Conservation (phyloP, 2,888 invertebrate genomes). For the Crocallis elinguaria region DNA sequence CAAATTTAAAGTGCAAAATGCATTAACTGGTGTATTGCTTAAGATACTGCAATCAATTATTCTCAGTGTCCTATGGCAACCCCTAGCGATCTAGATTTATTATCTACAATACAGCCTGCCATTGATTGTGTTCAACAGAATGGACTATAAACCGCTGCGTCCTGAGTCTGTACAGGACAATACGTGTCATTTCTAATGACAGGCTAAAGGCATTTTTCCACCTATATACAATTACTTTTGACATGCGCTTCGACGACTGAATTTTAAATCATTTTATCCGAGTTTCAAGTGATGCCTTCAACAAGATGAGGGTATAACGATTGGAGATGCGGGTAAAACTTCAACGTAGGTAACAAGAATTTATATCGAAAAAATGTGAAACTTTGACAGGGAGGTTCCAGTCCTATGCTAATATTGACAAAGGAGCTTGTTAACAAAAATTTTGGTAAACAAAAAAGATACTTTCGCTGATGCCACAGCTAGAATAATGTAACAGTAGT, state of each 20-base stretch:
- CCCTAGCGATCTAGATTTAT: conserved; percentile 17
- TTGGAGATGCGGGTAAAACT: not conserved
- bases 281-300: not conserved
- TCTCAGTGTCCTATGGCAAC: not conserved
- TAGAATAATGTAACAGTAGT: conserved; percentile 56
- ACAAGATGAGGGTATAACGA: conserved; percentile 22
- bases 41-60: not conserved
- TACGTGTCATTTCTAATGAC: conserved; percentile 54
- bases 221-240: conserved; percentile 47
- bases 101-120: conserved; percentile 2
- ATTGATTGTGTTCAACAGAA: conserved; percentile 23
- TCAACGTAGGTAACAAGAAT: not conserved
- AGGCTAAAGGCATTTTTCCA: conserved; percentile 51
- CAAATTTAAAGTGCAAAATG: too few relatives aligned
- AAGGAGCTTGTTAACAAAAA: conserved; percentile 51
- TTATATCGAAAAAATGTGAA: conserved; percentile 7
- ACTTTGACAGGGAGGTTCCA: conserved; percentile 15
- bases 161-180: conserved; percentile 42
- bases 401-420: conserved; percentile 58
- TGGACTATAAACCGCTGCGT: conserved; percentile 24
- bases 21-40: too few relatives aligned
- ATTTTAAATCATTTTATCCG: too few relatives aligned
- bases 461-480: conserved; percentile 69
- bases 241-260: conserved; percentile 31
- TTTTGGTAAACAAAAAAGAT: conserved; percentile 59